These are phyloP conservation scores for Turnix velox DNA, from an alignment of 2,113 vertebrate species.

Conservation along the genomic window DNA sequence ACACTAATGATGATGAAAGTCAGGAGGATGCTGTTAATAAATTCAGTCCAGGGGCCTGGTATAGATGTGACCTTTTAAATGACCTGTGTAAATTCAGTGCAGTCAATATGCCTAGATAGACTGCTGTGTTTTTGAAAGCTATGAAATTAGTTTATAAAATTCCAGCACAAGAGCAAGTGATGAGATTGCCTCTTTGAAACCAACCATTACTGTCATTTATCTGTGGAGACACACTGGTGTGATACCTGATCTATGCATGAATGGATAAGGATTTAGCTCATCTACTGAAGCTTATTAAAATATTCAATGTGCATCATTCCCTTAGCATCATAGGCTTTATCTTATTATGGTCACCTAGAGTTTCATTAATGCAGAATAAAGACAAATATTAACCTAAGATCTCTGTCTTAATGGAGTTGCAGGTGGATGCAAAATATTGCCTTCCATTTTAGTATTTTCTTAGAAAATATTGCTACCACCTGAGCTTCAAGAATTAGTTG, in stretches of 20 bases:
- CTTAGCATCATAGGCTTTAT: background rate
- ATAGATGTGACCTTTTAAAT: constrained; percentile 69
- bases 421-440: background rate
- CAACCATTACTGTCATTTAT: background rate
- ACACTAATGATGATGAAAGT: constrained; percentile 62
- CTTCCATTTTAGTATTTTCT: background rate
- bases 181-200: background rate
- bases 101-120: constrained; percentile 59
- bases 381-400: background rate
- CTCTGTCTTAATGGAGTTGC: background rate
- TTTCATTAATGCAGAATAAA: background rate
- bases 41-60: background rate
- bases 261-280: background rate
- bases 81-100: constrained; percentile 57
- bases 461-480: background rate
- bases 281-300: background rate
- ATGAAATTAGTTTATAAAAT: constrained; percentile 61
- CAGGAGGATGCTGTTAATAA: constrained; percentile 50
- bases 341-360: background rate
- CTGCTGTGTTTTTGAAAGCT: constrained; percentile 19
- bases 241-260: background rate
- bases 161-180: constrained; percentile 22
- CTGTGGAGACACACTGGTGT: background rate
- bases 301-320: background rate
- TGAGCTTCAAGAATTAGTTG: background rate